phyloP scores from a whole-genome alignment of 2,888 invertebrate genomes.

The Coecobrya sp. region DNA sequence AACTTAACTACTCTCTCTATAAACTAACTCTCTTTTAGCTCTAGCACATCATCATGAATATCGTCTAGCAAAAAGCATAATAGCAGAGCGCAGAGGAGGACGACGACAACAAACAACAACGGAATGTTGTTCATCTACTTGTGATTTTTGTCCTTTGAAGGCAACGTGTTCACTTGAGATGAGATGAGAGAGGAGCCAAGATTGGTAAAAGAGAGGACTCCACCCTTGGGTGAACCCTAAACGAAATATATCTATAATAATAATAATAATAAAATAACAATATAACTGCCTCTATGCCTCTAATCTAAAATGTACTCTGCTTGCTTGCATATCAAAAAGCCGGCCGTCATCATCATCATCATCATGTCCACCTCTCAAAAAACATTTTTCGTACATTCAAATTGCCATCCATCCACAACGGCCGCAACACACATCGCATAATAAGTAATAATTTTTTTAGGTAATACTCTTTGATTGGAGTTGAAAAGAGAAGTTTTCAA shows the following conservation, averaged over 20 bases:
- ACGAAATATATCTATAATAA: constrained; percentile 4
- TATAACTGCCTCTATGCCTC: background rate
- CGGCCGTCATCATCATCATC: constrained; percentile 41
- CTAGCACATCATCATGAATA: background rate
- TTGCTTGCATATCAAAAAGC: constrained; percentile 56
- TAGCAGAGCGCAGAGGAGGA: background rate
- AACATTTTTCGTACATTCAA: constrained; percentile 57
- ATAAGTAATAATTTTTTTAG: constrained; percentile 57
- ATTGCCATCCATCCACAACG: constrained; percentile 42
- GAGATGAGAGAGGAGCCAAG: constrained; percentile 74
- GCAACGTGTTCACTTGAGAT: constrained; percentile 78
- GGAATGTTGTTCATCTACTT: constrained; percentile 72
- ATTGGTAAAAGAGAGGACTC: constrained; percentile 83
- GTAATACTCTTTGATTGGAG: constrained; percentile 60
- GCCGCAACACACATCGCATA: constrained; percentile 42
- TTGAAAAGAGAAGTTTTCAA: constrained; percentile 8
- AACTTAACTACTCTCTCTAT: background rate
- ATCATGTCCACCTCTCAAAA: background rate
- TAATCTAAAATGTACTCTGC: constrained; percentile 7
- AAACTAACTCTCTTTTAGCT: constrained; percentile 21
- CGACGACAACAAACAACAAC: constrained; percentile 57
- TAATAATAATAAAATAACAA: constrained; percentile 61
- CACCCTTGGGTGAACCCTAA: constrained; percentile 82
- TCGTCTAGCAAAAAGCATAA: constrained; percentile 6
- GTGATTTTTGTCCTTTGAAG: constrained; percentile 84